Base-by-base conservation (phyloP, 1,140 invertebrate genomes). In the Drosophila setifemur region DNA sequence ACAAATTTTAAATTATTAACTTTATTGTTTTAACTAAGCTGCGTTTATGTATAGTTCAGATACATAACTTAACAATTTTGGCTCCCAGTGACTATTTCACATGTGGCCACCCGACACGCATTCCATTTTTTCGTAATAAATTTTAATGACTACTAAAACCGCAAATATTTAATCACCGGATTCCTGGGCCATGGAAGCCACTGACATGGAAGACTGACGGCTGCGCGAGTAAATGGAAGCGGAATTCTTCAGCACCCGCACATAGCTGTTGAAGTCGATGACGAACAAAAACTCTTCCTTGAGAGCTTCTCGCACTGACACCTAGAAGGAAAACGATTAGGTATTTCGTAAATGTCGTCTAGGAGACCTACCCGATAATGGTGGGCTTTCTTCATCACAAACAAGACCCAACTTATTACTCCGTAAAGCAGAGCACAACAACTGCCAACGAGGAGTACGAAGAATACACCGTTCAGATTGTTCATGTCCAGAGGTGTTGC, bases 271-370 rank as follows among this genome's bases (percentile, higher is more conserved):
- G 69, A 95, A 96, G 71, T 93, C 94, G 0, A 95, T 71, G 2
- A 95, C 94, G 74, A 97, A 96, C 75, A 93, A 93, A 3, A 96
- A 75, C 81, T 97, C 96, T 76, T 95, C 93, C 19, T 92, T 91
- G 0, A 96, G 75, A 63, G 95, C 94, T 23, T 93, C 90, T 66
- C 93, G 93, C 48, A 96, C 93, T 0, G 94, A 91, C 3, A 94
- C 92, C 93, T 96, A 18, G 4, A 64, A 67, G 1, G 11, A 11
- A 5, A 45, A 1, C n/a, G 2, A 35, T 39, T 19, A 8, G 3
- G 3, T 6, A 33, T 7, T 6, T 14, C 25, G 0, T 5, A 5
- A 6, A 29, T 16, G 39, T 86, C 91, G n/a, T n/a, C n/a, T n/a
- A n/a, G n/a, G n/a, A n/a, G n/a, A n/a, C n/a, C 88, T 79, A 90